Conservation (phyloP, 2,888 invertebrate species). For the Vesta saturnalis region DNA sequence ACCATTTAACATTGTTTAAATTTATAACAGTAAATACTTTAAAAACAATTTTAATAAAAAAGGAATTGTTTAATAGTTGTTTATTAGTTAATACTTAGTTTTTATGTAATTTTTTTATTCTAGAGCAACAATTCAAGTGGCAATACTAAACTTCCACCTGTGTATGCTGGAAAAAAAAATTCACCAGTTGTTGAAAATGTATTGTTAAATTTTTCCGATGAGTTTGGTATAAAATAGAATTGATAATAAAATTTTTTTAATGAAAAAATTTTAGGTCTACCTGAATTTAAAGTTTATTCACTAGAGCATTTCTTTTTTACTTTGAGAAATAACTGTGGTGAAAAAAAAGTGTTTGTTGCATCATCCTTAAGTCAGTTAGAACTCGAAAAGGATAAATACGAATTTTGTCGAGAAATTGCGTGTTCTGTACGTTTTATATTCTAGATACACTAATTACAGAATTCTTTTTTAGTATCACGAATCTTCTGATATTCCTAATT, state of each 20-base stretch:
- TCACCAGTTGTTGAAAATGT: slow-evolving; percentile 55
- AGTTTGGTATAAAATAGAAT: slow-evolving; percentile 48
- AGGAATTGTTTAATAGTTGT: too few species aligned
- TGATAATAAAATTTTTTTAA: slow-evolving; percentile 50
- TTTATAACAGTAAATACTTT: too few species aligned
- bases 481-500: slow-evolving; percentile 52
- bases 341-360: slow-evolving; percentile 42
- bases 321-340: slow-evolving; percentile 47
- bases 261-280: slow-evolving; percentile 50
- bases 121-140: not conserved
- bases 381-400: slow-evolving; percentile 56
- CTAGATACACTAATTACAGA: not conserved
- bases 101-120: too few species aligned
- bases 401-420: slow-evolving; percentile 53
- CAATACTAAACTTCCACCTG: slow-evolving; percentile 49
- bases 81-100: too few species aligned
- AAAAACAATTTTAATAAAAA: too few species aligned
- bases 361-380: slow-evolving; percentile 50
- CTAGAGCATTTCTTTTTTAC: slow-evolving; percentile 53
- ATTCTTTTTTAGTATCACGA: slow-evolving; percentile 58
- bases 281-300: slow-evolving; percentile 50
- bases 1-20: too few species aligned
- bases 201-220: slow-evolving; percentile 48
- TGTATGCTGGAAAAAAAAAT: slow-evolving; percentile 58
- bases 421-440: slow-evolving; percentile 53